Evolutionary conservation across 2,888 invertebrate genomes (phyloP), one percentile per base, ranked within the genome.

Genomic region (Heliconius ethilla): DNA sequence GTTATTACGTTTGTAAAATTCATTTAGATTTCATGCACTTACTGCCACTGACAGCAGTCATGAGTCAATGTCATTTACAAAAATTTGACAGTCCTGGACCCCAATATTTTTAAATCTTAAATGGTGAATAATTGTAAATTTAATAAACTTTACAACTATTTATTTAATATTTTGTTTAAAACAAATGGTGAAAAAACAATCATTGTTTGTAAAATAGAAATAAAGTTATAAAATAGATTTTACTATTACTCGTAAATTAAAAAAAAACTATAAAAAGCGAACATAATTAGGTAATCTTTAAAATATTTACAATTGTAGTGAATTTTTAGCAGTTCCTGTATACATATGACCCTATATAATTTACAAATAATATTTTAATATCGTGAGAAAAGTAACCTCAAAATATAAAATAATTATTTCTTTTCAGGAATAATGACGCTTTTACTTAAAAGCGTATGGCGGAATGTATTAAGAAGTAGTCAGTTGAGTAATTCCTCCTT

Each of bases 401-500:
- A 69, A 67, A 67, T 67, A 25, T 67, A n/a, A 67, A 40, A 13
- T 40, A 40, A 6, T 25, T 7, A 62, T 25, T 74, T 66, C 15
- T 55, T 67, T 80, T 2, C 82, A 83, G 83, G 63, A 67, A 83
- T 69, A 75, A 85, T 85, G 85, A 82, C 85, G 27, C 81, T 83
- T 67, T 79, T 85, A 73, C 75, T 85, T 27, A 85, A 85, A 78
- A 85, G 76, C 76, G 82, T 85, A 18, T 85, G 85, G 84, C 80
- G 85, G 59, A 85, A 84, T 78, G 83, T 84, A 15, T 78, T 85
- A 40, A 83, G 81, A 70, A 82, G 82, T 22, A 82, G 81, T 51
- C 82, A 84, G 0, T 83, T 90, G 59, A 86, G 83, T 78, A 85
- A 85, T 45, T 83, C 87, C 4, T 81, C 86, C 1, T 76, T 90